Evolutionary conservation across 2,888 invertebrate genomes (phyloP).

Genomic region (Candidula unifasciata): DNA sequence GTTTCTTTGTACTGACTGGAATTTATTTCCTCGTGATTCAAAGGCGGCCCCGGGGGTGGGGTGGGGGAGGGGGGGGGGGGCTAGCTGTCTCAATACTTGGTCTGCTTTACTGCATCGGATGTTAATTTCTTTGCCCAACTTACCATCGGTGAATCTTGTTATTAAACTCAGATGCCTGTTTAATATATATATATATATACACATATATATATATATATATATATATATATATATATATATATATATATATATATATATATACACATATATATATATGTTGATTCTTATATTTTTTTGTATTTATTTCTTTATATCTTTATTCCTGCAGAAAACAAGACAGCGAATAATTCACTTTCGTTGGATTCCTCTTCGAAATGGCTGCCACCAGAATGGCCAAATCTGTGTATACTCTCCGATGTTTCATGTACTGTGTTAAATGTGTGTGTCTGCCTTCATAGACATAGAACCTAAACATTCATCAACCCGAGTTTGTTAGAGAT

Average conservation of each 20-base stretch:
- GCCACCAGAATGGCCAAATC: slow-evolving; percentile 21
- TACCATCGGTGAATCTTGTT: too few species aligned
- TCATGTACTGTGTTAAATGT: slow-evolving; percentile 47
- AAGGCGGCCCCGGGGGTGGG: too few species aligned
- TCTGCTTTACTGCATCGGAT: too few species aligned
- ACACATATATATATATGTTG: too few species aligned
- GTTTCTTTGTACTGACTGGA: too few species aligned
- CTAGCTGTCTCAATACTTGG: too few species aligned
- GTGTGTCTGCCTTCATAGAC: slow-evolving; percentile 43
- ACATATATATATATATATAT: slow-evolving; percentile 4
- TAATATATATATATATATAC: slow-evolving; percentile 5
- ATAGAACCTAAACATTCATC: not conserved
- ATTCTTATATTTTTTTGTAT: too few species aligned
- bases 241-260: too few species aligned
- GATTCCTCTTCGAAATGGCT: slow-evolving; percentile 11
- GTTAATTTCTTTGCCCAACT: too few species aligned
- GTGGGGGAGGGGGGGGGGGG: too few species aligned
- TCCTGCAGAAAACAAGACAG: not conserved
- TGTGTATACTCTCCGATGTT: slow-evolving; percentile 43
- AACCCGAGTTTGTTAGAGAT: not conserved
- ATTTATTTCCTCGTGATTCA: too few species aligned
- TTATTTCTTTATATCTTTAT: too few species aligned
- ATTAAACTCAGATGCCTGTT: not conserved
- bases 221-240: not conserved
- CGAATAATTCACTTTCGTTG: not conserved